Percentiles rank a stretch among this genome's conserved stretches.
Evolutionary conservation across 2,113 vertebrate species (phyloP).

Genomic region (Daphoenositta chrysoptera): DNA sequence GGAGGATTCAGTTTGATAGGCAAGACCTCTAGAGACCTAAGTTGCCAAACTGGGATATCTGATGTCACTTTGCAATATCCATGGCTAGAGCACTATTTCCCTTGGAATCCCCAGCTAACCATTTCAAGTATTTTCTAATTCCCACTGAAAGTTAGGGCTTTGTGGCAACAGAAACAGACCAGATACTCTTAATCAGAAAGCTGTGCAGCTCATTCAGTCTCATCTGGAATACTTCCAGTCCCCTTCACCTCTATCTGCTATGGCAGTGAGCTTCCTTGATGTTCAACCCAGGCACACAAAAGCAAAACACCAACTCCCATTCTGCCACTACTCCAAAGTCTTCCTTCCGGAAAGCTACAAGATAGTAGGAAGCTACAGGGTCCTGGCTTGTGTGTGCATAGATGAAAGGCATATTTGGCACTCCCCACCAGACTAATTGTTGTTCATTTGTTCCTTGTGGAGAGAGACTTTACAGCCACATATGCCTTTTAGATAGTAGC

Average conservation of each 20-base stretch:
- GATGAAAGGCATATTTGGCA: slow-evolving; percentile 8
- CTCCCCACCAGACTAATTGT: background rate
- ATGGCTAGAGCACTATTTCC: background rate
- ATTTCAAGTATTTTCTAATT: background rate
- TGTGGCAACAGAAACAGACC: background rate
- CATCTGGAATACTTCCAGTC: background rate
- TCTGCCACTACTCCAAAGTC: background rate
- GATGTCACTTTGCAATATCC: background rate
- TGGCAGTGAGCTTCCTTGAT: background rate
- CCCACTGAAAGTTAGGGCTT: background rate
- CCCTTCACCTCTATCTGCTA: background rate
- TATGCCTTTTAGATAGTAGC: background rate
- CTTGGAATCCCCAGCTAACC: background rate
- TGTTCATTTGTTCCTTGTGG: background rate
- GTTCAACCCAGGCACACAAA: background rate
- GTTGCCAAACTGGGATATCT: background rate
- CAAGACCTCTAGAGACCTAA: background rate
- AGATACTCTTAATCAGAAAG: background rate
- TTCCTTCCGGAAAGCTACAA: background rate
- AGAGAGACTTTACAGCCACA: background rate
- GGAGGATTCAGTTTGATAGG: background rate
- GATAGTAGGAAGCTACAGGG: background rate
- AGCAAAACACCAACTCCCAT: background rate
- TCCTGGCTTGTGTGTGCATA: slow-evolving; percentile 10
- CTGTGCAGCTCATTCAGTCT: background rate